Evolutionary conservation across 2,797 vertebrate genomes (phyloP).

Genomic region (Margarornis squamiger): DNA sequence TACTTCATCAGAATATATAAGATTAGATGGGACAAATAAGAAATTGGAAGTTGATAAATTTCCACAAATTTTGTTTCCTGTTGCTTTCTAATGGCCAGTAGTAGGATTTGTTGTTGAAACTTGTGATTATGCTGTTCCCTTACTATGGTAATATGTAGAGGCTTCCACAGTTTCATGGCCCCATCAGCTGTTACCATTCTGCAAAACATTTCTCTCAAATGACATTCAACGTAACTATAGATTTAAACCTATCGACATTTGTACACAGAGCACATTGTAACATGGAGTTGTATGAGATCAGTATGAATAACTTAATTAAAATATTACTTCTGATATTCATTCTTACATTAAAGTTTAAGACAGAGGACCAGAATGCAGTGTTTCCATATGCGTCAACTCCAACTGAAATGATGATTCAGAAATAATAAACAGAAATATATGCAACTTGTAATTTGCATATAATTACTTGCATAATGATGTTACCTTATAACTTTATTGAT

Average conservation of each 20-base stretch:
- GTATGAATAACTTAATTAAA: not conserved
- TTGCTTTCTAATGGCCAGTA: not conserved
- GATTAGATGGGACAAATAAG: not conserved
- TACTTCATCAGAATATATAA: not conserved
- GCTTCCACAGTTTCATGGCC: not conserved
- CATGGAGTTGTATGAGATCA: not conserved
- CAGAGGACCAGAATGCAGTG: rapidly evolving
- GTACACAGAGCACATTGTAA: not conserved
- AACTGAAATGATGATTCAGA: not conserved
- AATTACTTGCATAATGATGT: not conserved
- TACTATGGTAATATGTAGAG: not conserved
- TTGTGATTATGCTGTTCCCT: not conserved
- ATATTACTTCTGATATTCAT: not conserved
- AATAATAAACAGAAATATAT: not conserved
- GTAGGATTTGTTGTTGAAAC: not conserved
- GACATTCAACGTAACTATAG: not conserved
- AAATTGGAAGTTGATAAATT: not conserved
- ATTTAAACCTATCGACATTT: not conserved
- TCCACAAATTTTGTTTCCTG: not conserved
- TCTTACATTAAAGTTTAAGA: not conserved
- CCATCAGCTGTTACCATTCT: not conserved
- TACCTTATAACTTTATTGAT: not conserved
- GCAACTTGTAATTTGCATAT: not conserved
- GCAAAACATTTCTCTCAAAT: not conserved
- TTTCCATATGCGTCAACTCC: not conserved